Evolutionary conservation across 1,140 invertebrate genomes (phyloP), one percentile per base, ranked within the genome.

Genomic region (Vollenhovia emeryi): DNA sequence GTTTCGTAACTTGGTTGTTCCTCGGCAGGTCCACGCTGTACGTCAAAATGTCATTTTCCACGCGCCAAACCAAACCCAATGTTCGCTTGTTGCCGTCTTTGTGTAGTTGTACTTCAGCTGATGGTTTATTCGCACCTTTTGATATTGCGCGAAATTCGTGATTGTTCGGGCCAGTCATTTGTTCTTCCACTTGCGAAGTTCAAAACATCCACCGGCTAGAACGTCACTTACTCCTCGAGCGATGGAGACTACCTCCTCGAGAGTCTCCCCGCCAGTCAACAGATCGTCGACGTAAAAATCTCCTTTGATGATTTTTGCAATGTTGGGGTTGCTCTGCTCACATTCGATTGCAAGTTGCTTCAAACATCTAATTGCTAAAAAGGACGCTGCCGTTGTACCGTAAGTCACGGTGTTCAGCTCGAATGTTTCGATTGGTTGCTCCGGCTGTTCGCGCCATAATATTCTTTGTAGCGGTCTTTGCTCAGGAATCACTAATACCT

Each of bases 391-490:
- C 4, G 64, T 40, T 9, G 66, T 71, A 15, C 66, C n/a, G n/a
- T n/a, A n/a, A n/a, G n/a, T n/a, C n/a, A n/a, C n/a, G n/a, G n/a
- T n/a, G n/a, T n/a, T n/a, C n/a, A n/a, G 45, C 7, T 13, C 18
- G 21, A 60, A 71, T 11, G 40, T 60, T 50, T 82, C 27, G 5
- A 71, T 30, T 0, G 2, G n/a, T 24, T 80, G 33, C 13, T 21
- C 45, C 27, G 13, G 3, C 2, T 13, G 11, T 40, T 84, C 45
- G 2, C 90, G 60, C 92, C 94, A 94, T 2, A 93, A 15, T 15
- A 94, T 93, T 48, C 89, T 45, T 87, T 94, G 93, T 21, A 87
- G 89, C 21, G 87, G 36, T 11, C 52, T 21, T 64, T 93, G 87
- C n/a, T 86, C 30, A 11, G 69, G 24, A 52, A 85, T 36, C 2